Percentiles rank a stretch among this genome's conserved stretches.
Evolutionary conservation across 1,140 invertebrate species (phyloP).

Genomic region (Drosophila rufa): DNA sequence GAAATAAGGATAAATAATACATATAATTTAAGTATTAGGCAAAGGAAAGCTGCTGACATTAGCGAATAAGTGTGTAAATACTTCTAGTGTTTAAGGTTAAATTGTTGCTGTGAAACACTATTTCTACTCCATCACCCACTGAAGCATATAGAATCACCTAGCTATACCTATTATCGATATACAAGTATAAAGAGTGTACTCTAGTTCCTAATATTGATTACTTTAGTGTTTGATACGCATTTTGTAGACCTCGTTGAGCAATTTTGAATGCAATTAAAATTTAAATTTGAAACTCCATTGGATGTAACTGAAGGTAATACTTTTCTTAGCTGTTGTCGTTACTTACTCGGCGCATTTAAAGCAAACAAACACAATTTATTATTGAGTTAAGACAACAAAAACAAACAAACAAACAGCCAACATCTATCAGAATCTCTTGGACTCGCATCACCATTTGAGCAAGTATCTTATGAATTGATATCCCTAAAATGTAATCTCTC

Average conservation of each 20-base stretch:
- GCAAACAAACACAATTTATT: conserved; percentile 72
- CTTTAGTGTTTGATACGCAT: conserved; percentile 45
- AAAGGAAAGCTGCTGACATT: conserved; percentile 6
- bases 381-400: conserved; percentile 23
- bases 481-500: conserved; percentile 62
- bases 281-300: conserved; percentile 21
- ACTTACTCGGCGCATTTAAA: conserved; percentile 45
- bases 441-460: conserved; percentile 34
- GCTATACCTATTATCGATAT: conserved; percentile 9
- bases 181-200: conserved; percentile 6
- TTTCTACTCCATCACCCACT: not conserved
- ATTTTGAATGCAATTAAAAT: conserved; percentile 57
- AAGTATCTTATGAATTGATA: conserved; percentile 41
- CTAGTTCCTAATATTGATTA: conserved; percentile 19
- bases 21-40: conserved; percentile 7
- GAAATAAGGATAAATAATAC: conserved; percentile 6
- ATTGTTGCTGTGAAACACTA: conserved; percentile 19
- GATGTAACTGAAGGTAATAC: conserved; percentile 15
- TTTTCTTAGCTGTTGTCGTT: conserved; percentile 6
- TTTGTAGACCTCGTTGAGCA: conserved; percentile 47
- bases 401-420: conserved; percentile 18
- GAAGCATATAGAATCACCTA: conserved; percentile 22
- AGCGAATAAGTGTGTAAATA: conserved; percentile 36
- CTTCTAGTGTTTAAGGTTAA: conserved; percentile 26
- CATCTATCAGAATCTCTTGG: conserved; percentile 30